Conservation (phyloP, 2,888 invertebrate species). For the Gandaritis pyraliata region DNA sequence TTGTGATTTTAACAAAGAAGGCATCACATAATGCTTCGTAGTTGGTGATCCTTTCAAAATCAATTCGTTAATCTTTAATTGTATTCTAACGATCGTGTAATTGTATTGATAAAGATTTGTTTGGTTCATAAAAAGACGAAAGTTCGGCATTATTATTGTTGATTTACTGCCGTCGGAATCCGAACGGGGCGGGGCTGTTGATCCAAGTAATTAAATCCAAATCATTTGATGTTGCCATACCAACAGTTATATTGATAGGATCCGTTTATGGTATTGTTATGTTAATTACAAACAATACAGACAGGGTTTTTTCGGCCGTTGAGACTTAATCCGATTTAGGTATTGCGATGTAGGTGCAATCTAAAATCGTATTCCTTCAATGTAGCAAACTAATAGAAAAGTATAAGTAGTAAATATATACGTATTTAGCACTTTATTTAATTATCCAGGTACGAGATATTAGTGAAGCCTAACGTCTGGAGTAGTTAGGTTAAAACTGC, state of each 20-base stretch:
- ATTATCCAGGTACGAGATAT: too few relatives aligned
- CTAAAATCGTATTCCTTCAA: too few relatives aligned
- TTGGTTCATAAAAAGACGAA: slow-evolving; percentile 68
- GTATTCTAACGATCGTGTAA: slow-evolving; percentile 77
- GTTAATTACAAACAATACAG: slow-evolving; percentile 58
- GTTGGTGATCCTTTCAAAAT: slow-evolving; percentile 48
- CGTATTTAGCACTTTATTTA: too few relatives aligned
- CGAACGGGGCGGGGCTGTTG: slow-evolving; percentile 68
- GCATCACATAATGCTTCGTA: slow-evolving; percentile 19
- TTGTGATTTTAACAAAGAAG: slow-evolving; percentile 1
- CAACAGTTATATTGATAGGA: slow-evolving; percentile 66
- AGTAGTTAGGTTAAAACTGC: too few relatives aligned
- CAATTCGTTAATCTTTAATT: slow-evolving; percentile 65
- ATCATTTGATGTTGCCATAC: slow-evolving; percentile 67
- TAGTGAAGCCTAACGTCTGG: too few relatives aligned
- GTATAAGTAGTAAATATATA: too few relatives aligned
- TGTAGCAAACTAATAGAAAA: too few relatives aligned
- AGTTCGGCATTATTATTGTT: slow-evolving; percentile 70
- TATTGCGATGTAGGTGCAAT: not conserved
- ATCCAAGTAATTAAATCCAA: slow-evolving; percentile 76
- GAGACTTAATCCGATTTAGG: not conserved
- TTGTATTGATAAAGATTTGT: slow-evolving; percentile 79
- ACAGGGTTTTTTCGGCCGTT: not conserved
- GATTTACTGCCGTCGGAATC: slow-evolving; percentile 71
- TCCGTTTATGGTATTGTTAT: slow-evolving; percentile 66